Conservation (phyloP, 92 coral and sea anemone genomes). For the Porites evermanni region DNA sequence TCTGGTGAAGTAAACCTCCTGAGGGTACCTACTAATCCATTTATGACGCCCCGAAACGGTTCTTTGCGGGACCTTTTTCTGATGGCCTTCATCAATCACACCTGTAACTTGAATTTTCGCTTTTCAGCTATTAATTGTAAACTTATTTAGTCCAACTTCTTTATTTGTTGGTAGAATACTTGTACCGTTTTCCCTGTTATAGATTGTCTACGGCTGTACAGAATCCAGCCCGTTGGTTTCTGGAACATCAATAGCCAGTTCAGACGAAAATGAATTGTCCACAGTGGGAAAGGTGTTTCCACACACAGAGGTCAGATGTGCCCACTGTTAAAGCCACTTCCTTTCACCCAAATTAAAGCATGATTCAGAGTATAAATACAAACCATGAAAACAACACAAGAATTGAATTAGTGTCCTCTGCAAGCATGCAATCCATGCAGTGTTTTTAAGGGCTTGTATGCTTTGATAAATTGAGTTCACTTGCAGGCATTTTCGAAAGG, state of each 20-base stretch:
- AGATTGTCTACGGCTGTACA: constrained; percentile 86
- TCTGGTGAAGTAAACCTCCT: too few species aligned
- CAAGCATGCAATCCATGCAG: too few species aligned
- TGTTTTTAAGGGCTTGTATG: too few species aligned
- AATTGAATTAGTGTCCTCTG: too few species aligned
- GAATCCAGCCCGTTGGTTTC: constrained; percentile 79
- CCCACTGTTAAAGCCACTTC: too few species aligned
- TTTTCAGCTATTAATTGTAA: not conserved
- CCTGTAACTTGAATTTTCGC: not conserved
- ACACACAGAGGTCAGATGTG: constrained; percentile 59
- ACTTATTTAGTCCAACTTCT: too few species aligned
- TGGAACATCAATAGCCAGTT: constrained; percentile 68
- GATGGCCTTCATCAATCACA: not conserved
- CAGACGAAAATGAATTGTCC: constrained; percentile 75
- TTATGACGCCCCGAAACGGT: not conserved
- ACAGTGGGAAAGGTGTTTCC: constrained; percentile 85
- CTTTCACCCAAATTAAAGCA: too few species aligned
- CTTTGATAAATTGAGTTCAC: too few species aligned
- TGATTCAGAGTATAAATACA: too few species aligned
- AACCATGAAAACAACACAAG: too few species aligned
- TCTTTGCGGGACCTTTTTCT: not conserved
- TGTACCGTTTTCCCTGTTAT: not conserved
- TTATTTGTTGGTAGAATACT: too few species aligned
- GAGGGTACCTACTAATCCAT: not conserved
- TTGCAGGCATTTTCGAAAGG: too few species aligned